A percentile compares a stretch with the other conserved stretches of the same genome.
phyloP scores from a whole-genome alignment of 2,888 invertebrate genomes.

The Polydrusus tereticollis region DNA sequence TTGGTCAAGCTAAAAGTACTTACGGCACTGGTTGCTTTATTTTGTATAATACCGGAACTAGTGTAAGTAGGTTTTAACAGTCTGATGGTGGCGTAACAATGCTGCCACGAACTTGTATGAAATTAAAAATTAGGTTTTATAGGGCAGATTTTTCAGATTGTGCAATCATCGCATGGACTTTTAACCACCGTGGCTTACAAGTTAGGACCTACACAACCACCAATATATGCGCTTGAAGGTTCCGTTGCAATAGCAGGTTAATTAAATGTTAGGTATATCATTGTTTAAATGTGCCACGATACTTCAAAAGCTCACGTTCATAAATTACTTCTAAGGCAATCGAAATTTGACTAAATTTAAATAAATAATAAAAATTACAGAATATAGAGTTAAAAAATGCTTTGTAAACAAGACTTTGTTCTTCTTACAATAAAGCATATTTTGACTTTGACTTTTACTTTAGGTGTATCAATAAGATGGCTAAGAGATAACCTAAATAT shows the following conservation, averaged over 20 bases:
- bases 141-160: constrained; percentile 70
- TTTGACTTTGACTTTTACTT: neutral
- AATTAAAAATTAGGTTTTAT: neutral
- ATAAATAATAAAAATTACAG: no score
- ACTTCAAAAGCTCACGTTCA: neutral
- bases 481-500: constrained; percentile 88
- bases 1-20: constrained; percentile 94
- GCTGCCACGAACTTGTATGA: no score
- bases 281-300: constrained; percentile 10
- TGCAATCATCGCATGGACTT: constrained; percentile 88
- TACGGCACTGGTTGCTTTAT: constrained; percentile 97
- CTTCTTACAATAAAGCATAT: neutral
- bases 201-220: constrained; percentile 81
- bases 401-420: neutral
- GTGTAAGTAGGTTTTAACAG: constrained; percentile 64
- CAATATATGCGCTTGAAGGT: constrained; percentile 92
- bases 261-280: constrained; percentile 37
- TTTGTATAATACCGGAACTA: constrained; percentile 90
- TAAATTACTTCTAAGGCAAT: no score
- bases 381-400: no score
- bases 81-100: no score
- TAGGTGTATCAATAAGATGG: constrained; percentile 89
- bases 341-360: no score
- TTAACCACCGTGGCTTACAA: constrained; percentile 93
- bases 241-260: constrained; percentile 87